These are phyloP conservation scores for Stegodyphus dumicola DNA, from an alignment of 1,140 invertebrate genomes.

Conservation along the genomic window DNA sequence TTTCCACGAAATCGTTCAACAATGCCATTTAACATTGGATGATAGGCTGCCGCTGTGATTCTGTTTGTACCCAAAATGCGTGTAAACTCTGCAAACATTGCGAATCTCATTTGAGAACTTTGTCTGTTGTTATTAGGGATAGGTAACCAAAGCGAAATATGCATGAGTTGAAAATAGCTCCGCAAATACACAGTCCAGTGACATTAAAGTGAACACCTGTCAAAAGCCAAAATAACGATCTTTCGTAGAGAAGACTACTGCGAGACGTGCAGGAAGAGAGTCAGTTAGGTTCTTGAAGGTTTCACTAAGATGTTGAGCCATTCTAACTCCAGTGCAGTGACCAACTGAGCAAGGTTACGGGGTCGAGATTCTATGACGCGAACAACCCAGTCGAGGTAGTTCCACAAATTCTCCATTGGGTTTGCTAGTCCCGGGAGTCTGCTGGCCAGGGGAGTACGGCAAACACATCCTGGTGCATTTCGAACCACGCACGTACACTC, in stretches of 20 bases:
- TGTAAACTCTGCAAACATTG: too few species aligned
- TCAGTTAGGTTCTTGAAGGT: neutral
- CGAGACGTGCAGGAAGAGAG: neutral
- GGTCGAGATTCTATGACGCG: neutral
- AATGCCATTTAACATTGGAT: too few species aligned
- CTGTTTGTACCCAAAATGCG: too few species aligned
- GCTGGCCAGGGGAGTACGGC: neutral
- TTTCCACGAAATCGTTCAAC: too few species aligned
- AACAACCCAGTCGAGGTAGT: slow-evolving; percentile 4
- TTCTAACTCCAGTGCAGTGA: too few species aligned
- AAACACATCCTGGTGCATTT: slow-evolving; percentile 1
- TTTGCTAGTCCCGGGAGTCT: neutral
- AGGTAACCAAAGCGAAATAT: too few species aligned
- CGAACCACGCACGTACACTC: slow-evolving; percentile 3
- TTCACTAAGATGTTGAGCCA: slow-evolving; percentile 1
- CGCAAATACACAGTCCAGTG: slow-evolving; percentile 1
- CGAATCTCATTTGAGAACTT: too few species aligned
- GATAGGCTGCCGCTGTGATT: too few species aligned
- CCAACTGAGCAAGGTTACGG: neutral
- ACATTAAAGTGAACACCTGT: neutral
- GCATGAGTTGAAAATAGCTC: too few species aligned
- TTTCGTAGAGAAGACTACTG: neutral
- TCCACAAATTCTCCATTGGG: slow-evolving; percentile 1
- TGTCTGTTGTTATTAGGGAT: too few species aligned
- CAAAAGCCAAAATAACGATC: neutral